Evolutionary conservation across 2,113 vertebrate species (phyloP).

Genomic region (Morone saxatilis): DNA sequence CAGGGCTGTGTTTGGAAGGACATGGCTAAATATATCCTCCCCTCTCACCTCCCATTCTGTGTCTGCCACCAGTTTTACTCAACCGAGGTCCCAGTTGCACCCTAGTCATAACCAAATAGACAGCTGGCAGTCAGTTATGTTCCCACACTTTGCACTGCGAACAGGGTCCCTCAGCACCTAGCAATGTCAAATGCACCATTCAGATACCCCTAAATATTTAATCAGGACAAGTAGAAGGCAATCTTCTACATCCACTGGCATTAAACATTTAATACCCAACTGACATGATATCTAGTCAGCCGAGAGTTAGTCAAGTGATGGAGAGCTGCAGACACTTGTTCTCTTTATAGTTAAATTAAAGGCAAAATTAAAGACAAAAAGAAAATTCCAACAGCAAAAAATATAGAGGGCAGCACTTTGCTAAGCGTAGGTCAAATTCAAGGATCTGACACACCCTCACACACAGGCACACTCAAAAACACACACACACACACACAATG

Average conservation of each 20-base stretch:
- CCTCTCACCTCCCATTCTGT: constrained; percentile 57
- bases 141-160: constrained; percentile 60
- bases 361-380: constrained; percentile 23
- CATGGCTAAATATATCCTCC: constrained; percentile 77
- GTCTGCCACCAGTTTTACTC: constrained; percentile 54
- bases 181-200: constrained; percentile 77
- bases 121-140: constrained; percentile 73
- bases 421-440: constrained; percentile 48
- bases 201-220: constrained; percentile 84
- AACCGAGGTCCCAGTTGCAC: constrained; percentile 61
- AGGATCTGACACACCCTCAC: constrained; percentile 31
- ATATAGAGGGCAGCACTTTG: constrained; percentile 4
- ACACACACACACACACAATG: constrained; percentile 19
- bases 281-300: constrained; percentile 76
- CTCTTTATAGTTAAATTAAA: constrained; percentile 47
- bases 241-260: constrained; percentile 81
- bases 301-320: constrained; percentile 53
- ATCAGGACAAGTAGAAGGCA: constrained; percentile 82
- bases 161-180: constrained; percentile 70
- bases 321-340: constrained; percentile 55
- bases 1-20: constrained; percentile 61
- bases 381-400: constrained; percentile 36
- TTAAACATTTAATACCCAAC: constrained; percentile 83
- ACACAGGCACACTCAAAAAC: neutral
- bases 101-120: constrained; percentile 62